Evolutionary conservation across 2,113 vertebrate species (phyloP), one percentile per base, ranked within the genome.

Genomic region (Pyrgilauda ruficollis): DNA sequence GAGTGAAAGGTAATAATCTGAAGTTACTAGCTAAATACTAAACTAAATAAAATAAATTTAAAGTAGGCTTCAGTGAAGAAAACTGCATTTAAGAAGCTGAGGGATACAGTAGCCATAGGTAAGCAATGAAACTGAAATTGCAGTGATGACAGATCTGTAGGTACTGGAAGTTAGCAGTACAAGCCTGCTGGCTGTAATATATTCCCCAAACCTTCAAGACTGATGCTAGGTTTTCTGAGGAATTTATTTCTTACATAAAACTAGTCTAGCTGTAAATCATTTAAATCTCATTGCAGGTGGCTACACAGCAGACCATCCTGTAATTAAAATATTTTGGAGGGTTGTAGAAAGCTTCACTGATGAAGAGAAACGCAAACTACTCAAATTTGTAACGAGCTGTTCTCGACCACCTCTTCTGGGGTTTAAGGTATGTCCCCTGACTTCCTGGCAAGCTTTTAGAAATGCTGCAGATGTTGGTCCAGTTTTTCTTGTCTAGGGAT

Each of bases 321-420:
- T 99, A 63, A 99, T 99, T 93, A 98, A 98, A 96, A 99, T 97
- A 95, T 99, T 99, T 93, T 99, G 99, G 99, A 99, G 98, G 85
- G 99, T 99, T 30, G 99, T 99, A 7, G 99, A 99, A 95, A 98
- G 98, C n/a, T 99, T 99, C 98, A 99, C 99, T 12, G 99, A 99
- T 52, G 99, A 99, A 59, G 99, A 99, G 90, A 99, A 99, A 92
- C 98, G 99, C 90, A 99, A 99, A 83, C 97, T 99, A 82, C 98
- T 99, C 47, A 99, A 98, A 97, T 99, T 99, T 76, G 99, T 99
- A 64, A 99, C 99, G 6, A 99, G 99, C 97, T 99, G 99, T 95
- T 99, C 99, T 77, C 98, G 99, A 47, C 99, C 99, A 2, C 99
- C 99, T 1, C 98, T 99, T 82, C 97, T 99, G 93, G 99, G 99